Percentiles rank a stretch among this genome's conserved stretches.
phyloP scores from a whole-genome alignment of 2,113 vertebrate genomes.

The Chloropsis hardwickii region DNA sequence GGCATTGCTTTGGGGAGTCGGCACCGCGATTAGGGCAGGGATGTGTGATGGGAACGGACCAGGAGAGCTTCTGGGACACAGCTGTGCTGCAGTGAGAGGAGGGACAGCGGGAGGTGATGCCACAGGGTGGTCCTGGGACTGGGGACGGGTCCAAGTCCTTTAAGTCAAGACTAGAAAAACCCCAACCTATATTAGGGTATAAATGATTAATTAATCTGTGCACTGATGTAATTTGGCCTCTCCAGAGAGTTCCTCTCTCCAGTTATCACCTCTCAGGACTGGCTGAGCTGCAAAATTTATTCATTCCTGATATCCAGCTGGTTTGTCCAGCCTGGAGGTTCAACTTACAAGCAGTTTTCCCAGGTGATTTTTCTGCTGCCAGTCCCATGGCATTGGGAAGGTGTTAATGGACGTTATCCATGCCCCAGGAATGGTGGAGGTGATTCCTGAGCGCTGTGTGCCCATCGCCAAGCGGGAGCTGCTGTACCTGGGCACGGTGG shows the following conservation, averaged over 20 bases:
- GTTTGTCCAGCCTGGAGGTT: neutral
- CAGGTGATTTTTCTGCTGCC: neutral
- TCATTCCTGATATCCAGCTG: neutral
- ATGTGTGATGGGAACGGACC: neutral
- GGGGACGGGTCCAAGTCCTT: neutral
- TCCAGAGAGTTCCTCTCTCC: neutral
- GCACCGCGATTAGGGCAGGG: neutral
- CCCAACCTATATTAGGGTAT: neutral
- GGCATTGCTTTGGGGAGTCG: rapidly evolving
- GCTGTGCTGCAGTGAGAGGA: neutral
- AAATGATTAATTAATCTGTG: neutral
- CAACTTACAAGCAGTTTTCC: neutral
- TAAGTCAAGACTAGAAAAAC: neutral
- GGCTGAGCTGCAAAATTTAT: neutral
- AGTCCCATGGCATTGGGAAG: rapidly evolving
- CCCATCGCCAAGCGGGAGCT: conserved; percentile 79
- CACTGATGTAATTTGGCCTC: neutral
- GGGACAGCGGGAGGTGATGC: neutral
- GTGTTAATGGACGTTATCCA: rapidly evolving
- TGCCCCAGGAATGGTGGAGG: conserved; percentile 73
- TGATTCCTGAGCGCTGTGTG: conserved; percentile 75
- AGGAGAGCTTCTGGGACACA: neutral
- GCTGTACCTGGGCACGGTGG: conserved; percentile 72
- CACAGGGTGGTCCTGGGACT: neutral
- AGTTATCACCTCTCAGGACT: neutral